Evolutionary conservation across 1,140 invertebrate genomes (phyloP).

Genomic region (Drosophila bipectinata): DNA sequence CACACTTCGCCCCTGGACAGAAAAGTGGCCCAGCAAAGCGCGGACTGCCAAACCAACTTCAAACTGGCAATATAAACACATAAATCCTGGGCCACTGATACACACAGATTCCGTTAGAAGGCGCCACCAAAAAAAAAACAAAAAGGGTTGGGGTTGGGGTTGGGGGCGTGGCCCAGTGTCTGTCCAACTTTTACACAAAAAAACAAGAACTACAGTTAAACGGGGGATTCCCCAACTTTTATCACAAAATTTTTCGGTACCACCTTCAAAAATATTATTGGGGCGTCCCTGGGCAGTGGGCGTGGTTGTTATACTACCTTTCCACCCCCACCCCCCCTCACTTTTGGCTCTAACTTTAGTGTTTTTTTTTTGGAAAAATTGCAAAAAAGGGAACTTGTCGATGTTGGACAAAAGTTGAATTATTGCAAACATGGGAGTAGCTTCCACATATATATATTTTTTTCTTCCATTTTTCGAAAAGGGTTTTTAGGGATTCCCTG

Average conservation of each 20-base stretch:
- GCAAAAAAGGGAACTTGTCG: conserved; percentile 16
- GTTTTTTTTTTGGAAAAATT: conserved; percentile 1
- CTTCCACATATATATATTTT: background rate
- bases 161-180: conserved; percentile 1
- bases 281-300: conserved; percentile 8
- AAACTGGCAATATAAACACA: conserved; percentile 53
- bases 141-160: too few species aligned
- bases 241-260: background rate
- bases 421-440: conserved; percentile 20
- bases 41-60: conserved; percentile 48
- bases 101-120: conserved; percentile 25
- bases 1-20: background rate
- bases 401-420: conserved; percentile 44
- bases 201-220: conserved; percentile 10
- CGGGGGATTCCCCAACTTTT: conserved; percentile 1
- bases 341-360: background rate
- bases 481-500: background rate
- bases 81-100: conserved; percentile 43
- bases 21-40: conserved; percentile 6
- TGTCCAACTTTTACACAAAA: conserved; percentile 37
- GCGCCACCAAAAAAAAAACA: conserved; percentile 5
- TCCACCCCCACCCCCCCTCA: background rate
- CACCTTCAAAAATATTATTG: conserved; percentile 40
- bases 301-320: conserved; percentile 15
- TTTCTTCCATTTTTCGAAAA: background rate